Base-by-base conservation (phyloP, 2,113 vertebrate species). In the Ploceus nigricollis region DNA sequence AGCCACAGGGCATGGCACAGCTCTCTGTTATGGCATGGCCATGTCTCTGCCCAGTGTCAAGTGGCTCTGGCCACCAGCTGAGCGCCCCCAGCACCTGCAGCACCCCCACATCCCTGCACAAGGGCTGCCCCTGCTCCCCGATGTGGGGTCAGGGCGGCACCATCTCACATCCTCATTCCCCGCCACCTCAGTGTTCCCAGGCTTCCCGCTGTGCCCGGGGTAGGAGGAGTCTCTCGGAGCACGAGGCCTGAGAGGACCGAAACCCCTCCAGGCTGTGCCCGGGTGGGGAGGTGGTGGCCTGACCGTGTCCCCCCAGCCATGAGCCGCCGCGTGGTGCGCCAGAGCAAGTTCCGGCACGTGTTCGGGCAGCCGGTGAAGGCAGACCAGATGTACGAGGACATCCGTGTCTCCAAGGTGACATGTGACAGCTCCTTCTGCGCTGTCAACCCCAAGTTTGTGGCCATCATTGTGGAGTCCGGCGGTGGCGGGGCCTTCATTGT, bases 401-500 rank as follows among this genome's bases (percentile, higher is more conserved):
- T 99, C 91, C 99, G 99, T 0, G 99, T 99, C 56, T 99, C 99
- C 98, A 99, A 99, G 97, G 99, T 99, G 97, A 99, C 99, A 0
- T 99, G 99, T 98, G 99, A 99, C 98, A 99, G 99, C 95, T 99
- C 99, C 75, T 99, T 99, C 98, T 99, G 99, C 25, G 99, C 99
- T 1, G 98, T 99, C 97, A 99, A 99, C 98, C 99, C 99, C 94
- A 99, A 99, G 96, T 99, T 99, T 87, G 80, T 99, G 96, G 99
- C 99, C 76, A 99, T 99, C 97, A 99, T 99, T 11, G 98, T 99
- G 90, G 99, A 99, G 94, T 98, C 99, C 0, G 99, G 99, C 1
- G 99, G 99, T 0, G 99, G 99, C 5, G 99, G 99, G 19, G 98
- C 99, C 14, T 99, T 99, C 97, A 98, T 99, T 37, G 99, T 99